A percentile compares a stretch with the other conserved stretches of the same genome.
phyloP scores from a whole-genome alignment of 1,140 invertebrate genomes.

The Ceratitis capitata region DNA sequence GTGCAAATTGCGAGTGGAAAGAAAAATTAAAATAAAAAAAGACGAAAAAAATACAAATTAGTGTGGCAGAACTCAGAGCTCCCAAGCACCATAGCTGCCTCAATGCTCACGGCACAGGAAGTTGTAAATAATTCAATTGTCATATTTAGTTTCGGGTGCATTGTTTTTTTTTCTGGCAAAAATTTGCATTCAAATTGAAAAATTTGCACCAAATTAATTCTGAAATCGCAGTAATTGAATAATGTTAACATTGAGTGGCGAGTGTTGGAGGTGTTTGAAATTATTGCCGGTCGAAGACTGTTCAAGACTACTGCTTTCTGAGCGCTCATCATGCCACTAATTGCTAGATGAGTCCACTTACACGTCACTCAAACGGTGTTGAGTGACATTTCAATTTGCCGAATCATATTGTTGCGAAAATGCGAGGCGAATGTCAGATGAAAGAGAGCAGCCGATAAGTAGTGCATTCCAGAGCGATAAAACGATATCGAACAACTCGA shows the following conservation, averaged over 20 bases:
- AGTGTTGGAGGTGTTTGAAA: background rate
- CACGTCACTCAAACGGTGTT: background rate
- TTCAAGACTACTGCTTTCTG: background rate
- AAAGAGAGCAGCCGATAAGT: too few species aligned
- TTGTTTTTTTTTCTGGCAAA: background rate
- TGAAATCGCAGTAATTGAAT: background rate
- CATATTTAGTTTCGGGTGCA: background rate
- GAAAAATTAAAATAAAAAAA: too few species aligned
- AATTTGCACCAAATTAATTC: background rate
- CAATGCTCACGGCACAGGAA: background rate
- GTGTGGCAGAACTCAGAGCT: too few species aligned
- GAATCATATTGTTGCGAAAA: background rate
- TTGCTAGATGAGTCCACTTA: constrained; percentile 12
- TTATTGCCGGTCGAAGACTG: background rate
- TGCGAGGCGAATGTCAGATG: too few species aligned
- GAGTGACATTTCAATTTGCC: background rate
- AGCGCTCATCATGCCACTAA: background rate
- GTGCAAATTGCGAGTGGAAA: constrained; percentile 4
- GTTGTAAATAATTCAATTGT: constrained; percentile 37
- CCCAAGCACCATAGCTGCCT: background rate
- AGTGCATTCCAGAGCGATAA: too few species aligned
- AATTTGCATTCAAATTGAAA: background rate
- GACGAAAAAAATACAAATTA: too few species aligned
- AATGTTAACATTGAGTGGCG: background rate
- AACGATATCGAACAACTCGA: too few species aligned